Conservation (phyloP, 2,888 invertebrate genomes). For the Agonopterix alstromeriana region DNA sequence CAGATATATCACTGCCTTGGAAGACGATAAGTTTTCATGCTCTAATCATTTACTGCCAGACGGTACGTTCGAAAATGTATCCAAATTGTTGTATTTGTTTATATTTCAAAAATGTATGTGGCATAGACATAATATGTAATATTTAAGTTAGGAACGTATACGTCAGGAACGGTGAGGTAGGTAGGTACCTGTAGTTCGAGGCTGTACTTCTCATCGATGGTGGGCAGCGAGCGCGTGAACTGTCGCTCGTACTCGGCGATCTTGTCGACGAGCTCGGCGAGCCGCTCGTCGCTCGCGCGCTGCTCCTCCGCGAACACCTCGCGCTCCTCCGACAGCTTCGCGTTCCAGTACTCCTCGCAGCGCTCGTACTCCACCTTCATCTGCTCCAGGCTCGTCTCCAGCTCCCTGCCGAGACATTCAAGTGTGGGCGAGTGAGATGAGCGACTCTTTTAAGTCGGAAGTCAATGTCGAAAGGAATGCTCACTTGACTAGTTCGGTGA, state of each 20-base stretch:
- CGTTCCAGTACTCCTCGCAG: constrained; percentile 92
- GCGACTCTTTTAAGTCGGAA: not conserved
- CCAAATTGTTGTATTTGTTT: too few relatives aligned
- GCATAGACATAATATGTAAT: too few relatives aligned
- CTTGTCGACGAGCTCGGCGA: constrained; percentile 66
- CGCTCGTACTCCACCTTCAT: constrained; percentile 87
- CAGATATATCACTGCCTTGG: too few relatives aligned
- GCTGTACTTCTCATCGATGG: constrained; percentile 84
- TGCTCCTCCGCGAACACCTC: constrained; percentile 85
- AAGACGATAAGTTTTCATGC: too few relatives aligned
- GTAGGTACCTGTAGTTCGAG: constrained; percentile 8
- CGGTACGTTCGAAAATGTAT: too few relatives aligned
- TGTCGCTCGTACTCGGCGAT: constrained; percentile 71
- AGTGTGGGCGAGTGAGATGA: too few relatives aligned
- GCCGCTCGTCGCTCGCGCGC: constrained; percentile 84
- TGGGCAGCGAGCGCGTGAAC: constrained; percentile 74
- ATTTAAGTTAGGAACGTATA: too few relatives aligned
- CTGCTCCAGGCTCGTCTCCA: constrained; percentile 85
- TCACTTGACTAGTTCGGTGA: constrained; percentile 42
- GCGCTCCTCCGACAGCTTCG: constrained; percentile 87
- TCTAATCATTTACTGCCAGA: too few relatives aligned
- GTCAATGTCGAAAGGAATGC: constrained; percentile 13
- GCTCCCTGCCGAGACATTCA: constrained; percentile 68
- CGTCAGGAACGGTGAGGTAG: too few relatives aligned
- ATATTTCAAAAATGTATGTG: too few relatives aligned